Conservation (phyloP, 2,797 vertebrate species). For the Tauraco hartlaubi region DNA sequence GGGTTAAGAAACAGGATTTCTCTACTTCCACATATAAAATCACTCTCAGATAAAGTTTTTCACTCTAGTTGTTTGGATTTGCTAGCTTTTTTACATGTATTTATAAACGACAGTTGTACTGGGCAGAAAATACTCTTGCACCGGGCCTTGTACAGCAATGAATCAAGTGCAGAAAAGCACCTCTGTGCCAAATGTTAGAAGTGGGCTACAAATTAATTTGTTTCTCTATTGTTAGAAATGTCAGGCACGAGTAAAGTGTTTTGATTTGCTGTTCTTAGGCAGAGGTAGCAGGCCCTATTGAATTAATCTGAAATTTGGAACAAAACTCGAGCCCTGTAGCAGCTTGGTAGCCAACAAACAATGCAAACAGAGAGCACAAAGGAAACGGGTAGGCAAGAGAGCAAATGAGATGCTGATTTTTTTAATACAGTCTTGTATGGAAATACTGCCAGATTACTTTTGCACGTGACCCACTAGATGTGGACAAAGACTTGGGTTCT, state of each 20-base stretch:
- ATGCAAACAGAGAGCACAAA: not conserved
- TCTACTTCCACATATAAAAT: not conserved
- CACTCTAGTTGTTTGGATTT: not conserved
- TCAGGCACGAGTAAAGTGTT: not conserved
- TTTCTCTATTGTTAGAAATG: not conserved
- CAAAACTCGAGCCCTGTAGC: not conserved
- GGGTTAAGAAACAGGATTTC: not conserved
- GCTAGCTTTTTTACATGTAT: not conserved
- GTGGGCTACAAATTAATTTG: not conserved
- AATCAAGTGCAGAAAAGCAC: not conserved
- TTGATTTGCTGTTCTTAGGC: not conserved
- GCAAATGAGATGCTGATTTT: not conserved
- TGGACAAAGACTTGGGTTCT: not conserved
- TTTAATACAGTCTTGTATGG: not conserved
- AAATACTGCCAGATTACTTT: not conserved
- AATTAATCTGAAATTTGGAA: not conserved
- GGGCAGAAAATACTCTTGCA: not conserved
- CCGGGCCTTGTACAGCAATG: not conserved
- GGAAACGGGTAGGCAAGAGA: not conserved
- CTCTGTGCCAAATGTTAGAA: not conserved
- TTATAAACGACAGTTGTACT: not conserved
- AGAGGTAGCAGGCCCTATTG: not conserved
- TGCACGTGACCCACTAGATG: not conserved
- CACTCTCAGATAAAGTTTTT: not conserved
- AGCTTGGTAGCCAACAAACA: not conserved